Base-by-base conservation (phyloP, 2,888 invertebrate species). In the Mactromeris polynyma region DNA sequence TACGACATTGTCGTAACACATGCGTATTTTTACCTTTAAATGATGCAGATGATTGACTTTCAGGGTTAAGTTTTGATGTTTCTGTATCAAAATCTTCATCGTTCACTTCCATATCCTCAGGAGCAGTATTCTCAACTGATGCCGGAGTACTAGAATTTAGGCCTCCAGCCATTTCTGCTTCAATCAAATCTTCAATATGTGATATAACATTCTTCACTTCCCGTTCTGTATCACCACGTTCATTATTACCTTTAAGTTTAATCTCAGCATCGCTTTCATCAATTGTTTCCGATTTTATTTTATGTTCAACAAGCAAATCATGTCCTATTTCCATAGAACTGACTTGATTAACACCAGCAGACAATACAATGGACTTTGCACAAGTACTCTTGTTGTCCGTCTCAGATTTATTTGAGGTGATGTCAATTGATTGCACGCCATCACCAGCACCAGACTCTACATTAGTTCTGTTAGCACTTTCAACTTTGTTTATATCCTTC, bases 171-270 rank as follows among this genome's bases (percentile, higher is more conserved):
- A 87, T 42, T 69, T 85, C 81, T 54, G 83, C 79, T 26, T 83
- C 87, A 79, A 90, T 82, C 42, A 87, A 54, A n/a, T 90, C 89
- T 73, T 90, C 83, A 33, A 87, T 90, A 82, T 85, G 82, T 31
- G 78, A 64, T 31, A 90, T 21, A 26, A 87, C 80, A 80, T 51
- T 83, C 54, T 80, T 82, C 6, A 89, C 86, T 51, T 54, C 88
- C 36, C 81, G 51, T 33, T 87, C 85, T 0, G 81, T 54, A 6
- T 87, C 85, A 21, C 33, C 38, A 1, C 0, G 69, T 33, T 69
- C 69, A 14, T 17, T 31, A 77, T 21, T 31, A 11, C 31, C 40
- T 46, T 81, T 80, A 31, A 19, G 73, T 21, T 51, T 81, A 2
- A 36, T 69, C 6, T 21, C 42, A 1, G 9, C 42, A 26, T 33